Evolutionary conservation across 1,140 invertebrate species (phyloP).

Genomic region (Catajapyx aquilonaris): DNA sequence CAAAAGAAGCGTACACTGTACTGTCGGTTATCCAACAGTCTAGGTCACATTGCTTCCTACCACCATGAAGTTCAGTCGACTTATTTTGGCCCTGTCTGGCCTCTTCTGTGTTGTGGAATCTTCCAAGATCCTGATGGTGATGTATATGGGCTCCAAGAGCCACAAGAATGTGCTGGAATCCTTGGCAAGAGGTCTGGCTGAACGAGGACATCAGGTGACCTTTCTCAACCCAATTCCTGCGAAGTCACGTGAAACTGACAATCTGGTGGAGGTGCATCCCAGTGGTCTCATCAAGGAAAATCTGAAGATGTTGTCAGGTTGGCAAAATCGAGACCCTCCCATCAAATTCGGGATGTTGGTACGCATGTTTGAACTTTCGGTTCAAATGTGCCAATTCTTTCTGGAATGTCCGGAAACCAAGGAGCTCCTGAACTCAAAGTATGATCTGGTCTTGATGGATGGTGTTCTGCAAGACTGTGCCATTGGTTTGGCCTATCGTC

Average conservation of each 20-base stretch:
- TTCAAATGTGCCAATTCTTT: conserved; percentile 1
- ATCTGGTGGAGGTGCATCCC: too few relatives aligned
- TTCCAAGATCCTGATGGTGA: neutral
- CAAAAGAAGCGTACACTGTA: too few relatives aligned
- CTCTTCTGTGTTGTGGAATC: neutral
- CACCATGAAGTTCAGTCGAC: too few relatives aligned
- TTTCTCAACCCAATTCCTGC: too few relatives aligned
- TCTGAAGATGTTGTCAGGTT: too few relatives aligned
- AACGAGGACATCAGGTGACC: conserved; percentile 12
- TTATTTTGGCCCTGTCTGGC: conserved; percentile 5
- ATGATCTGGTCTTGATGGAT: conserved; percentile 15
- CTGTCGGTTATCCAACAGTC: too few relatives aligned
- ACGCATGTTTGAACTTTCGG: conserved; percentile 16
- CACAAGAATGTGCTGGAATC: too few relatives aligned
- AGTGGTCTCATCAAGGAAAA: too few relatives aligned
- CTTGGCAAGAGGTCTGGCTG: conserved; percentile 8
- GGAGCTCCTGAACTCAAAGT: conserved; percentile 13
- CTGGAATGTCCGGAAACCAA: neutral
- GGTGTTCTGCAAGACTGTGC: conserved; percentile 10
- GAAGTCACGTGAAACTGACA: too few relatives aligned
- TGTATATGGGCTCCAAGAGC: neutral
- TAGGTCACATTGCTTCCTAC: too few relatives aligned
- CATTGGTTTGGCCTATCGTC: too few relatives aligned
- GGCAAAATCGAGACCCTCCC: too few relatives aligned
- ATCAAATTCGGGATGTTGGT: neutral